Evolutionary conservation across 1,140 invertebrate species (phyloP), one percentile per base, ranked within the genome.

Genomic region (Campoletis sonorensis): DNA sequence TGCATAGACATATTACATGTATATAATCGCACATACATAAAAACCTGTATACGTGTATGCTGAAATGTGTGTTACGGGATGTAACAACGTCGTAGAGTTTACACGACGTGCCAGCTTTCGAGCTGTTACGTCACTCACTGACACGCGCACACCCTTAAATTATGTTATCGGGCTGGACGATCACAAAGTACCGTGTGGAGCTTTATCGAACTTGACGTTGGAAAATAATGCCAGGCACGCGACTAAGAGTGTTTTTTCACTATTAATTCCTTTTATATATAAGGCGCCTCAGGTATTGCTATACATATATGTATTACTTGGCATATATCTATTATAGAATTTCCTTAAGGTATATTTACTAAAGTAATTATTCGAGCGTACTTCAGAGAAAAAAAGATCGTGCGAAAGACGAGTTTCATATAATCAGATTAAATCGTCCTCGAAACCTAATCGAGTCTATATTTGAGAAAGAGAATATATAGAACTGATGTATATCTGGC

Each of bases 151-250:
- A 70, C 27, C 18, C 18, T 70, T 33, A 70, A 70, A 70, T 33
- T 70, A 70, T n/a, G 33, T 33, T 70, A 70, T 70, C 67, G 30
- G 67, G 30, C 67, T 70, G 13, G 16, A 70, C 67, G 67, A 70
- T 70, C 67, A 33, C 67, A 70, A 70, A 70, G 67, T 70, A 70
- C 10, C 16, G 30, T 70, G 30, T 33, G 30, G 30, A 70, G 67
- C 27, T 70, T 70, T 70, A 70, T 70, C 67, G 67, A 70, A 30
- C 67, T 70, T 70, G 13, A n/a, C 67, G 67, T 70, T 70, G 67
- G 67, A 70, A 70, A 70, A 70, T 70, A 70, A 70, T 70, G 67
- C 30, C 27, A 33, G 67, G 30, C 27, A 70, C 15, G 27, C 67
- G 67, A 30, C 4, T 33, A 33, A 70, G 33, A 70, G 67, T 33